Base-by-base conservation (phyloP, 2,797 vertebrate species). In the Philypnodon macrostomus region DNA sequence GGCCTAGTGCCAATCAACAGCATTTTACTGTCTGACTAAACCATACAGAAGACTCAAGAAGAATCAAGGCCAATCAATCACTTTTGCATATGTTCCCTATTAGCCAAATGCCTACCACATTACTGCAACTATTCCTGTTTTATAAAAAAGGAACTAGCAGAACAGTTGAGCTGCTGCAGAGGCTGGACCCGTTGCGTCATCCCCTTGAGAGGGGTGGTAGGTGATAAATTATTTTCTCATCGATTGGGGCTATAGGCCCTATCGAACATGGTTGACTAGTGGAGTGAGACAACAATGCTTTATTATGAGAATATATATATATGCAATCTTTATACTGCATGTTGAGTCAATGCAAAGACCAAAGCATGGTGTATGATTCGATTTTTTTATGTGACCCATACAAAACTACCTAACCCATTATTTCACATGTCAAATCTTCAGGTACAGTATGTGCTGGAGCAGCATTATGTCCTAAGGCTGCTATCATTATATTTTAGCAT, bases 141-240 rank as follows among this genome's bases (percentile, higher is more conserved):
- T 19, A 37, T 46, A 41, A 7, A 12, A n/a, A 7, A 26, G 21
- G 32, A 3, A 4, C 26, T n/a, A 5, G 23, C 14, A n/a, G 1
- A 38, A 19, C 17, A 23, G 54, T 18, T 39, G 34, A 38, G 16
- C 2, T 47, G 55, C 45, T 47, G 40, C 57, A 55, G 67, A 18
- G 38, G 33, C 42, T 53, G 37, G 46, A 14, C 18, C 39, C 32
- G 35, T 36, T 16, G 64, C 42, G 14, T 59, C 34, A 27, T n/a
- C 35, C 45, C 44, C 52, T 69, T 42, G 23, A 47, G 38, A 13
- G 13, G 64, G 27, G 48, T 48, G 52, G 47, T 54, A 47, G 31
- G 56, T 2, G 44, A 62, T 68, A 48, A 79, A 81, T 75, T 68
- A 63, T 79, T 72, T 69, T 59, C 48, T 16, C 30, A 81, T 83